Evolutionary conservation across 2,113 vertebrate genomes (phyloP), one percentile per base, ranked within the genome.

Genomic region (Pimephales promelas): DNA sequence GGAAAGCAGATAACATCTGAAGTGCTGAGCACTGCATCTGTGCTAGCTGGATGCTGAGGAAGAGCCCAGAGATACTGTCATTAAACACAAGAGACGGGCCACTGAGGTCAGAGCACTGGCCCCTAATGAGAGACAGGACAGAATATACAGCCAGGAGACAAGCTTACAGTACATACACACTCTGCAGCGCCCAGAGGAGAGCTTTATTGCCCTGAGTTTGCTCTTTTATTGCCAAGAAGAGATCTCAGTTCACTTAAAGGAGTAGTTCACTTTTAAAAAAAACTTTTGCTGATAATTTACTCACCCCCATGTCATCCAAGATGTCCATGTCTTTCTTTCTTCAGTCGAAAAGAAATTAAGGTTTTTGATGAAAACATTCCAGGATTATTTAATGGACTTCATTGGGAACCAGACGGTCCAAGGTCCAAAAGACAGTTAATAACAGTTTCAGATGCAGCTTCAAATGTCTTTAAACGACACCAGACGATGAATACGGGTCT

Each of bases 11-110:
- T 80, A 66, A 66, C 78, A 66, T 80, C 78, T 80, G 78, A 80
- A 80, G 78, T 80, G 61, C 61, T 80, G 61, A 66, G 43, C 10
- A 10, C 59, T 62, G 57, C 77, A 79, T 78, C 78, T 80, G 43
- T 52, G 59, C 36, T n/a, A n/a, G n/a, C n/a, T 20, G 54, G 56
- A 34, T 4, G 14, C 43, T 49, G 61, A 66, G 16, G 26, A 47
- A 34, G 45, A 66, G 61, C 78, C 18, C 59, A 47, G 26, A 52
- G 10, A 80, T 66, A 80, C 49, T 66, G 61, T 80, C 78, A 66
- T 80, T 64, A 52, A 66, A 80, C 43, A 66, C 59, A 49, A 66
- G 43, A 80, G 26, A 80, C 26, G 11, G 78, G 26, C 59, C 10
- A 34, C 59, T n/a, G 78, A 80, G 71, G 71, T 75, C 81, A 75